phyloP scores from a whole-genome alignment of 2,888 invertebrate genomes.

The Drosophila nr. perissopoda region DNA sequence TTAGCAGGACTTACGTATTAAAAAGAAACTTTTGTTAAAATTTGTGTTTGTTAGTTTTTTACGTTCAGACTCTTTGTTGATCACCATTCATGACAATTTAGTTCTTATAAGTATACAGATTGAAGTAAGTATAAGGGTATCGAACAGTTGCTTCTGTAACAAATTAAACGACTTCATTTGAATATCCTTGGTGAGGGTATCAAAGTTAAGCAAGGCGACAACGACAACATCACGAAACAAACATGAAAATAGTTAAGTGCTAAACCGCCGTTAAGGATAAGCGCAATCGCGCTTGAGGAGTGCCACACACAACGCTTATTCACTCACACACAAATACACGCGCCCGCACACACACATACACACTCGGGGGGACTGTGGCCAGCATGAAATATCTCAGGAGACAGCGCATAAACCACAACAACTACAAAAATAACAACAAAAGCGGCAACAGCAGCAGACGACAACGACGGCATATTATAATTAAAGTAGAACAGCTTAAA shows the following conservation, averaged over 20 bases:
- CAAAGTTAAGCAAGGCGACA: conserved; percentile 44
- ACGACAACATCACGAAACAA: conserved; percentile 44
- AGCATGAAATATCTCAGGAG: conserved; percentile 75
- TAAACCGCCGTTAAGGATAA: conserved; percentile 75
- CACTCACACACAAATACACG: conserved; percentile 34
- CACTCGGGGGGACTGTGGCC: conserved; percentile 30
- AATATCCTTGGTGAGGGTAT: conserved; percentile 17
- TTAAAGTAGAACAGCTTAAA: conserved; percentile 82
- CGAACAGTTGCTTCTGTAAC: background rate
- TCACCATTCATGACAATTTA: background rate
- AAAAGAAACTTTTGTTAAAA: background rate
- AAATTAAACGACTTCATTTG: background rate
- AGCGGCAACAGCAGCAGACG: conserved; percentile 11
- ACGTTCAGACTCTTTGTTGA: background rate
- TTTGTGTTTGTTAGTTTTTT: background rate
- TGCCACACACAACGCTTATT: conserved; percentile 41
- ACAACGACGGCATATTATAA: conserved; percentile 67
- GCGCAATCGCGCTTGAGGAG: conserved; percentile 63
- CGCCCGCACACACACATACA: conserved; percentile 22
- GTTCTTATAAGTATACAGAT: background rate
- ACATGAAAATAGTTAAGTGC: conserved; percentile 81
- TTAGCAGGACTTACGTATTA: background rate
- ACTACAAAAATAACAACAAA: conserved; percentile 11
- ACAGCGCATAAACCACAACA: conserved; percentile 63
- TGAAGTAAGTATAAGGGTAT: background rate